These are phyloP conservation scores for Harpagoxenus sublaevis DNA, from an alignment of 2,888 invertebrate genomes.

Conservation along the genomic window DNA sequence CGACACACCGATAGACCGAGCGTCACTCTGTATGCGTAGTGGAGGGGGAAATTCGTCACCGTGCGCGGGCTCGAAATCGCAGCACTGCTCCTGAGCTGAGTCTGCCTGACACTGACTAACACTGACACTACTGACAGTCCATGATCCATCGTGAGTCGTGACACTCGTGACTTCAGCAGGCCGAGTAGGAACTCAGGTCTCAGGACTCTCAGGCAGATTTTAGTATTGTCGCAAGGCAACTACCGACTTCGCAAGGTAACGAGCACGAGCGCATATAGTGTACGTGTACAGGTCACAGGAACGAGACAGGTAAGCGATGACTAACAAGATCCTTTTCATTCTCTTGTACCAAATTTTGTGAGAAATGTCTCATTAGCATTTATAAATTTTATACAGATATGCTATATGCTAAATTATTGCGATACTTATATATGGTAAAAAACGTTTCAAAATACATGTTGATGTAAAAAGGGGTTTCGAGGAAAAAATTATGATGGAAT, in stretches of 20 bases:
- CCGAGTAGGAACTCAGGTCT: too few species aligned
- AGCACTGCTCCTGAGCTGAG: too few species aligned
- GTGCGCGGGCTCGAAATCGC: too few species aligned
- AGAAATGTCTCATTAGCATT: not conserved
- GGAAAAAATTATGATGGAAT: not conserved
- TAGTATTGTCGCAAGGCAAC: constrained; percentile 77
- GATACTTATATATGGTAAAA: too few species aligned
- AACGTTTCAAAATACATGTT: not conserved
- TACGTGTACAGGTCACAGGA: not conserved
- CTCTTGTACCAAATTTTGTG: not conserved
- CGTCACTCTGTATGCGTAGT: too few species aligned
- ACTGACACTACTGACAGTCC: too few species aligned
- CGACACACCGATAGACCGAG: too few species aligned
- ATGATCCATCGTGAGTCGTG: too few species aligned
- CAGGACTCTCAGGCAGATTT: constrained; percentile 46
- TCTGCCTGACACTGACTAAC: too few species aligned
- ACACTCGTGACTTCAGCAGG: constrained; percentile 9
- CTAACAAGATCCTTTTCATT: not conserved
- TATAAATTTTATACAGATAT: not conserved
- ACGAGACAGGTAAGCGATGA: constrained; percentile 48
- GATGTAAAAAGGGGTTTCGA: not conserved
- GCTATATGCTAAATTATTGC: too few species aligned
- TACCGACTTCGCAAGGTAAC: constrained; percentile 72
- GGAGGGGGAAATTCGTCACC: too few species aligned
- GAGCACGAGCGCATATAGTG: constrained; percentile 43